Evolutionary conservation across 1,140 invertebrate genomes (phyloP).

Genomic region (Solenopsis fugax): DNA sequence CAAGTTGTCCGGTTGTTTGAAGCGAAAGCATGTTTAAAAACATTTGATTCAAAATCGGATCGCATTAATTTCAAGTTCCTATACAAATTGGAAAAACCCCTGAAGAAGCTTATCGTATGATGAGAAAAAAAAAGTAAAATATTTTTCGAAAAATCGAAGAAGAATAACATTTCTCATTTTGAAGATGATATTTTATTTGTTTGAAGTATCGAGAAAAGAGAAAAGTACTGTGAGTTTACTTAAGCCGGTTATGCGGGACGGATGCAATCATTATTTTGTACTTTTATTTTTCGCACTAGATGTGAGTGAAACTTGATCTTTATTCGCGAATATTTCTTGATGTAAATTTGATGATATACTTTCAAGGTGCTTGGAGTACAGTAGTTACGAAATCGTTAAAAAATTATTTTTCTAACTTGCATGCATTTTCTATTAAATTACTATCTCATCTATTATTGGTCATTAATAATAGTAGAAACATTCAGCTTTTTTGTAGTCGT

Average conservation of each 20-base stretch:
- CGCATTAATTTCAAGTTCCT: too few relatives aligned
- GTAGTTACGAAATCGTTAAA: neutral
- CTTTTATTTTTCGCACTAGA: slow-evolving; percentile 1
- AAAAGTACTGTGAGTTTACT: neutral
- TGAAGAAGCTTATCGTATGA: too few relatives aligned
- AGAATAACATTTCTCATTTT: too few relatives aligned
- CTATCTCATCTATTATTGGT: neutral
- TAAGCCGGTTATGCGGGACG: neutral
- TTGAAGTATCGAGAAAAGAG: too few relatives aligned
- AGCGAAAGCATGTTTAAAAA: too few relatives aligned
- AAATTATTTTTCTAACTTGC: neutral
- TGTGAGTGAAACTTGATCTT: neutral
- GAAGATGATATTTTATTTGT: too few relatives aligned
- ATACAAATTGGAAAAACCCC: too few relatives aligned
- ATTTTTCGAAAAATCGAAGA: too few relatives aligned
- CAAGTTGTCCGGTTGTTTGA: too few relatives aligned
- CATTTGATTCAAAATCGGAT: too few relatives aligned
- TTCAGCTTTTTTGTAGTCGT: neutral
- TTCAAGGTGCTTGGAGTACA: neutral
- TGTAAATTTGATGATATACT: neutral
- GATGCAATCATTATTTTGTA: slow-evolving; percentile 3
- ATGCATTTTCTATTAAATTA: neutral
- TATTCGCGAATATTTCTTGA: neutral
- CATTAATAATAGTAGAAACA: neutral
- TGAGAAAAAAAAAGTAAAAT: too few relatives aligned